These are phyloP conservation scores for Pseudococcus viburni DNA, from an alignment of 2,888 invertebrate species.

Conservation along the genomic window DNA sequence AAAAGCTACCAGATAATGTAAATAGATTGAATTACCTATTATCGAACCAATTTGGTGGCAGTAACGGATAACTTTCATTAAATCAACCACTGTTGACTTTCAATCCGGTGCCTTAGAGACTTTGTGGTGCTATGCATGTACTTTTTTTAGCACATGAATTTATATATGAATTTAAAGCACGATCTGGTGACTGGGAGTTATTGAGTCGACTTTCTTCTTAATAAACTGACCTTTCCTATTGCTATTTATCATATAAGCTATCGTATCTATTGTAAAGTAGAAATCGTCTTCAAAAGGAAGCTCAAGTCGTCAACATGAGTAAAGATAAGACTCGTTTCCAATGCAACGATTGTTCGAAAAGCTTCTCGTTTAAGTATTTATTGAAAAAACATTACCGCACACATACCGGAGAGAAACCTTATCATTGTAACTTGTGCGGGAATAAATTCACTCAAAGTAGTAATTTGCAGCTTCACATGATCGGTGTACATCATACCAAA, in stretches of 20 bases:
- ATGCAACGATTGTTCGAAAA: constrained; percentile 59
- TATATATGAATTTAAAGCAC: constrained; percentile 15
- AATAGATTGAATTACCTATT: not conserved
- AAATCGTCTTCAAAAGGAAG: not conserved
- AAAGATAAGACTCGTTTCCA: constrained; percentile 50
- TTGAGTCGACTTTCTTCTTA: constrained; percentile 12
- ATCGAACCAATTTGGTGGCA: constrained; percentile 37
- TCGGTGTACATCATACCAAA: constrained; percentile 58
- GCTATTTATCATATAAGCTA: not conserved
- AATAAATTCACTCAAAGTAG: constrained; percentile 60
- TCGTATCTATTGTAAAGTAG: not conserved
- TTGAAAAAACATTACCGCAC: constrained; percentile 63
- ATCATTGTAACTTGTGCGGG: constrained; percentile 58
- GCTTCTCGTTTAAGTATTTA: constrained; percentile 55
- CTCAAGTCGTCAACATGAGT: constrained; percentile 34
- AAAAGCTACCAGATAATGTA: constrained; percentile 42
- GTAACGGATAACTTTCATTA: constrained; percentile 54
- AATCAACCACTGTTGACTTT: constrained; percentile 9
- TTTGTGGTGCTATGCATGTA: constrained; percentile 30
- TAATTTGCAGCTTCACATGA: constrained; percentile 62
- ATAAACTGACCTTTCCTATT: not conserved
- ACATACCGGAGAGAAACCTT: constrained; percentile 61
- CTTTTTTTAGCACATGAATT: not conserved
- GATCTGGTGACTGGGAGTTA: constrained; percentile 15
- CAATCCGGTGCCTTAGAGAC: constrained; percentile 6